Percentiles rank a stretch among this genome's conserved stretches.
phyloP scores from a whole-genome alignment of 2,888 invertebrate species.

The Pyrrhosoma nymphula region DNA sequence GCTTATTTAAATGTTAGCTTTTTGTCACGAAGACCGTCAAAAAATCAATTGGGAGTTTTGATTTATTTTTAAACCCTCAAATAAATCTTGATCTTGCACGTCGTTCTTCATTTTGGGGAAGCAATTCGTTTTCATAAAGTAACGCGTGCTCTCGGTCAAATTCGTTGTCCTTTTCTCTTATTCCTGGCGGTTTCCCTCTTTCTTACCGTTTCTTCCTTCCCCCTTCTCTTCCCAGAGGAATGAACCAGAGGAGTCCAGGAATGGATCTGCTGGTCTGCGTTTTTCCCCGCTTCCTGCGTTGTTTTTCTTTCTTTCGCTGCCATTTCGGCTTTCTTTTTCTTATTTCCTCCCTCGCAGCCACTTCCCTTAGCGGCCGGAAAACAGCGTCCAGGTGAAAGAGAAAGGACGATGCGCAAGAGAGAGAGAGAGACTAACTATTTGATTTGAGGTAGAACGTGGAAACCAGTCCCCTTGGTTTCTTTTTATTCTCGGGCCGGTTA shows the following conservation, averaged over 20 bases:
- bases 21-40: too few relatives aligned
- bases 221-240: background rate
- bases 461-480: background rate
- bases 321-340: background rate
- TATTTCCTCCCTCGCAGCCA: background rate
- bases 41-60: too few relatives aligned
- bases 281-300: background rate
- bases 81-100: background rate
- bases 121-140: background rate
- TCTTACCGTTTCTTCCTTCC: background rate
- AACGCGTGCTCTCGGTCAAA: background rate
- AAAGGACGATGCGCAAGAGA: background rate
- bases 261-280: background rate
- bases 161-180: background rate
- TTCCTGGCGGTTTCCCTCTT: background rate
- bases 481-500: background rate
- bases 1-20: too few relatives aligned
- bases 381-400: slow-evolving; percentile 29
- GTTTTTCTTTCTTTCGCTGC: background rate
- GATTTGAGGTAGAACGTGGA: slow-evolving; percentile 6
- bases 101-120: background rate
- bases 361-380: slow-evolving; percentile 8
- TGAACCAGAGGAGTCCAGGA: background rate
- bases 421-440: background rate
- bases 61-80: too few relatives aligned